Conservation (phyloP, 2,888 invertebrate species). For the Ceramica pisi region DNA sequence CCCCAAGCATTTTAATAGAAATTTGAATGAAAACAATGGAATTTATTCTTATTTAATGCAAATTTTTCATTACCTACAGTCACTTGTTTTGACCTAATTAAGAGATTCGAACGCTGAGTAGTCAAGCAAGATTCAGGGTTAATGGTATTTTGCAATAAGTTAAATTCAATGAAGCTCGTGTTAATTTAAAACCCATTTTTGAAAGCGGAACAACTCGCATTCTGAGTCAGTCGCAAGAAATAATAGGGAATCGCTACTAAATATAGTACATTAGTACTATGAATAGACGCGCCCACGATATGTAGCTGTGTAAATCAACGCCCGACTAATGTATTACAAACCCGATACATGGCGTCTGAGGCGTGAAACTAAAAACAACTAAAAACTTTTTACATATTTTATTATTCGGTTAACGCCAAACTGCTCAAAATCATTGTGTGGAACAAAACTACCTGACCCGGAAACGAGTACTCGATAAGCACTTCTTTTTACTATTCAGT, state of each 20-base stretch:
- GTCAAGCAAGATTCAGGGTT: background rate
- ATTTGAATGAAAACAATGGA: background rate
- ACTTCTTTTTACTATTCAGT: slow-evolving; percentile 67
- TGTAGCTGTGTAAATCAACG: slow-evolving; percentile 88
- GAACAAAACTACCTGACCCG: slow-evolving; percentile 77
- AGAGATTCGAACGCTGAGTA: slow-evolving; percentile 18
- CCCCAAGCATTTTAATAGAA: background rate
- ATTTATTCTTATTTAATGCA: slow-evolving; percentile 4
- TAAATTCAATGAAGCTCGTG: slow-evolving; percentile 29
- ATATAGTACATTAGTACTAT: slow-evolving; percentile 89
- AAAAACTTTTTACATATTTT: slow-evolving; percentile 66
- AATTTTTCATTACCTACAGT: background rate
- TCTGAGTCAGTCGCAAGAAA: slow-evolving; percentile 86
- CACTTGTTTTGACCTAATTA: slow-evolving; percentile 47
- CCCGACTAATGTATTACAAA: slow-evolving; percentile 87
- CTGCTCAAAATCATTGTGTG: slow-evolving; percentile 72
- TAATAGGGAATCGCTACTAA: slow-evolving; percentile 89
- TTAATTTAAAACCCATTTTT: slow-evolving; percentile 69
- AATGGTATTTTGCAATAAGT: slow-evolving; percentile 16
- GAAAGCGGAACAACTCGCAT: slow-evolving; percentile 82
- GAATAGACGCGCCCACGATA: slow-evolving; percentile 88
- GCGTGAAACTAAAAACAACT: slow-evolving; percentile 75
- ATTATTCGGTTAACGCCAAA: slow-evolving; percentile 65
- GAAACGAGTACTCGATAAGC: slow-evolving; percentile 74
- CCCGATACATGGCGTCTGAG: slow-evolving; percentile 79